Evolutionary conservation across 2,797 vertebrate species (phyloP), one percentile per base, ranked within the genome.

Genomic region (Mus caroli): DNA sequence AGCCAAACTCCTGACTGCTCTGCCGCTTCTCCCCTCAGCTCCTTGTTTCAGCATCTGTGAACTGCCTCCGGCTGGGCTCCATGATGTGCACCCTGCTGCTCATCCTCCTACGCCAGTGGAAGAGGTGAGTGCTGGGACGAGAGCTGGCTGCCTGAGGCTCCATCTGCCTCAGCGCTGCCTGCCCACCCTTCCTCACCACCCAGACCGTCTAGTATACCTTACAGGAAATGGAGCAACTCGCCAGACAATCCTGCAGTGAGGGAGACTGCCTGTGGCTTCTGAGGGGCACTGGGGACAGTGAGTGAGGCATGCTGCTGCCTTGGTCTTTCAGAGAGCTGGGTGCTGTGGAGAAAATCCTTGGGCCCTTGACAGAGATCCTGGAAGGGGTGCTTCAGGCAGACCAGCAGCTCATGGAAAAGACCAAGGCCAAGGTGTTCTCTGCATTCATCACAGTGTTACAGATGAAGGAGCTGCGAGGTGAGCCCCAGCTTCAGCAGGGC

Each of bases 391-490:
- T 99, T 12, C 99, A 99, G 97, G 99, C 99, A 6, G 99, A 99
- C 98, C 99, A 99, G 97, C 99, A 99, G 95, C 98, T 99, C 97
- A 99, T 99, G 99, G 99, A 99, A 97, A 99, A 99, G 98, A 99
- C 99, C 97, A 99, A 99, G 98, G 99, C 99, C 97, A 99, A 99
- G 98, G 98, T 99, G 95, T 99, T 99, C 98, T 99, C 99, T 1
- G 99, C 99, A 0, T 99, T 99, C 94, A 99, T 99, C 97, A 99
- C 99, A 4, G 99, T 99, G 78, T 98, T 99, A 94, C 99, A 99
- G 97, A 99, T 99, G 97, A 99, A 99, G 98, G 99, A 99, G 88
- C 99, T 99, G 88, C 99, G 99, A 91, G 99, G 99, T 99, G 96
- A 98, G 98, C 0, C 0, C 75, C 50, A 1, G 78, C 69, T 40